Evolutionary conservation across 2,797 vertebrate genomes (phyloP), one percentile per base, ranked within the genome.

Genomic region (Phylloscopus collybita): DNA sequence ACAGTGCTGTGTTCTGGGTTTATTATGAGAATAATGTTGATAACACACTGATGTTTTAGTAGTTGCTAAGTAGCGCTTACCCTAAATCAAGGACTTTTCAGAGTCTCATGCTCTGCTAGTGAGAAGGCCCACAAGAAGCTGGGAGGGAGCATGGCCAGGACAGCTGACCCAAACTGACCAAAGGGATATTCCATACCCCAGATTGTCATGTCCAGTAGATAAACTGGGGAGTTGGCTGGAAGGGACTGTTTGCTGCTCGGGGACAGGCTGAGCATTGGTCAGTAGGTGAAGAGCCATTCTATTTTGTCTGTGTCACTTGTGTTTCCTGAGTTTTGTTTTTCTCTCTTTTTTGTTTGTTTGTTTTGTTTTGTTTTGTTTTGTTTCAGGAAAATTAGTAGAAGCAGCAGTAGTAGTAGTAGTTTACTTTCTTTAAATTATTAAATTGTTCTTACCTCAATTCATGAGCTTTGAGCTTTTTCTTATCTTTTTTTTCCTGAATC

Each of bases 241-340:
- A 66, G 34, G 21, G n/a, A 71, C n/a, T 7, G 1, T 34, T 45
- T n/a, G 12, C 29, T 78, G n/a, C 45, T 10, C 1, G 0, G 40
- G 50, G 7, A 17, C 59, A 47, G 18, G 30, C 21, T 47, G 11
- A 60, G 16, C 60, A 72, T 7, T 60, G 51, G 21, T 53, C 65
- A 84, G 25, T 0, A 0, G 3, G 7, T 27, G 26, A 65, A 13
- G 5, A 47, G 15, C 45, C 47, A 60, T 21, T 65, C 26, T 20
- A 27, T 12, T 47, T 7, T 3, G 4, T 18, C 4, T 29, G 27
- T 27, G 25, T 20, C 51, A 59, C 20, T 32, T 65, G 7, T 10
- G 51, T 32, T 4, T 27, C 66, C 17, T 32, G 8, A 51, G 10
- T 5, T 40, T 30, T 21, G 9, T 34, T 59, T 51, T n/a, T 62